Evolutionary conservation across 2,888 invertebrate species (phyloP), one percentile per base, ranked within the genome.

Genomic region (Gasteruption jaculator): DNA sequence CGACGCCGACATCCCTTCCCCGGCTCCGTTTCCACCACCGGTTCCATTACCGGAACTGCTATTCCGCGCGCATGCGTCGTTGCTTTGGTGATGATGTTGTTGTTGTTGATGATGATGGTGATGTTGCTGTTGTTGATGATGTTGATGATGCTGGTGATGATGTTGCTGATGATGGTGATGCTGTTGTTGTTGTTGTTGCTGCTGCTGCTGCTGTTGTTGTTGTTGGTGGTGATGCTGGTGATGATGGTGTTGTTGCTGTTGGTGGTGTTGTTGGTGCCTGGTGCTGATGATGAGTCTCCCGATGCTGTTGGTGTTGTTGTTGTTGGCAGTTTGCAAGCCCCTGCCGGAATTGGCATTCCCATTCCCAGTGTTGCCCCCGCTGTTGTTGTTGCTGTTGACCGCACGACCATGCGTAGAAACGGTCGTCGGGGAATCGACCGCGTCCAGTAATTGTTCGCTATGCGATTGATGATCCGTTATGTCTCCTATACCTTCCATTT

Each of bases 401-500:
- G 48, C 46, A 47, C 56, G 63, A 63, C 65, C 68, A 67, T 68
- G 70, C 69, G 69, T 70, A 60, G 62, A 65, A 49, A 65, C 58
- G 55, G 61, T 63, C 56, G 69, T 58, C 56, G 67, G 65, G 49
- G 72, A 72, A 72, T 73, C 73, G 69, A 73, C 72, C 69, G 72
- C 65, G 60, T 73, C 73, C 61, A 71, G 60, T 63, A 67, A 66
- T 63, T 65, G 67, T 65, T 68, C 68, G 63, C 68, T 69, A 63
- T 64, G 68, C 64, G 67, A 63, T 61, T 65, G 67, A 68, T 62
- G 71, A 63, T 71, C 71, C 68, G 65, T 63, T 65, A 70, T 71
- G 66, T 68, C 69, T 62, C 65, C 70, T 70, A 71, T 66, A 63
- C 68, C 68, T 67, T 71, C 71, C 71, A 71, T 71, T 65, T 65